Conservation (phyloP, 1,140 invertebrate species). For the Metaphire vulgaris region DNA sequence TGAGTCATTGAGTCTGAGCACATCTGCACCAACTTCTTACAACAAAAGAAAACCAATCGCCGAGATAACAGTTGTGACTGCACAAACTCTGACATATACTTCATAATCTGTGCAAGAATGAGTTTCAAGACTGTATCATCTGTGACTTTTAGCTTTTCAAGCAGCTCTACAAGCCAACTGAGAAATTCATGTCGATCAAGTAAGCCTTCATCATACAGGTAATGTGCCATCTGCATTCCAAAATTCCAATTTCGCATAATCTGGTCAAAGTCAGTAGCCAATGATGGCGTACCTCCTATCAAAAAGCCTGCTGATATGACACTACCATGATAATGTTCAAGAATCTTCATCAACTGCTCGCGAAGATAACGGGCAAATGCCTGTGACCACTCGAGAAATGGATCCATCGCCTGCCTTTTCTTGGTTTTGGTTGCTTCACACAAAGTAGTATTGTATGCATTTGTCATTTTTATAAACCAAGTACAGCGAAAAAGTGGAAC, state of each 20-base stretch:
- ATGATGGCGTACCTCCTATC: slow-evolving; percentile 43
- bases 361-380: slow-evolving; percentile 83
- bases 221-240: slow-evolving; percentile 75
- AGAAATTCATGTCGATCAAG: slow-evolving; percentile 87
- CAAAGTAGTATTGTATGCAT: slow-evolving; percentile 85
- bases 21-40: slow-evolving; percentile 68
- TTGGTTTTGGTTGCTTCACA: slow-evolving; percentile 67
- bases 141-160: slow-evolving; percentile 73
- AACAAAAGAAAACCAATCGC: slow-evolving; percentile 73
- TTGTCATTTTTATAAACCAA: slow-evolving; percentile 96
- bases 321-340: slow-evolving; percentile 59
- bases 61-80: slow-evolving; percentile 81
- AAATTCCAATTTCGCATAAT: slow-evolving; percentile 82
- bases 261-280: slow-evolving; percentile 53
- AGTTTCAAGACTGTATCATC: slow-evolving; percentile 81
- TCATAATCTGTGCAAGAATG: slow-evolving; percentile 44
- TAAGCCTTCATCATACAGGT: slow-evolving; percentile 63
- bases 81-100: slow-evolving; percentile 73
- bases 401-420: slow-evolving; percentile 42
- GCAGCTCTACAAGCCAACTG: slow-evolving; percentile 83
- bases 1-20: slow-evolving; percentile 34
- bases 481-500: slow-evolving; percentile 87
- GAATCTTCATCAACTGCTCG: slow-evolving; percentile 78
- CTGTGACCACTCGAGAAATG: slow-evolving; percentile 71
- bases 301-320: slow-evolving; percentile 41